phyloP scores from a whole-genome alignment of 2,888 invertebrate genomes.

The Plagiodera versicolora region DNA sequence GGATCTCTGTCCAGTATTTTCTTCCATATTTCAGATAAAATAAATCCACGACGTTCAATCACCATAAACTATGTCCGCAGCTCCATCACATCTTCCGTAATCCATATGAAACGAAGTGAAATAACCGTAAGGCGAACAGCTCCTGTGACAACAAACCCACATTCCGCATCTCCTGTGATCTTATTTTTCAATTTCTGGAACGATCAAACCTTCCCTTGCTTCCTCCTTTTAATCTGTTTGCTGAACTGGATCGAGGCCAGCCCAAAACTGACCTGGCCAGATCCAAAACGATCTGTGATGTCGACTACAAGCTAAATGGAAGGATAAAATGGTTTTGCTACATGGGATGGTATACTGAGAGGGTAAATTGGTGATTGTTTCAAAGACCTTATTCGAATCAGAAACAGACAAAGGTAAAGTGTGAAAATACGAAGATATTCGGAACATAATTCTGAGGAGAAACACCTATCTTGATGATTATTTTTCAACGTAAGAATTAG shows the following conservation, averaged over 20 bases:
- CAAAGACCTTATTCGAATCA: no score
- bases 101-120: neutral
- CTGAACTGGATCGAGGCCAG: neutral
- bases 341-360: no score
- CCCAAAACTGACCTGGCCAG: neutral
- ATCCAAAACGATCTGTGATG: neutral
- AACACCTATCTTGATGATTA: no score
- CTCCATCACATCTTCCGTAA: neutral
- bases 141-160: neutral
- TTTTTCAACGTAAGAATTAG: no score
- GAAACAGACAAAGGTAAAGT: no score
- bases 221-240: constrained; percentile 1
- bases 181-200: neutral
- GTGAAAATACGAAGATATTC: no score
- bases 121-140: neutral
- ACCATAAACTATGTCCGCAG: neutral
- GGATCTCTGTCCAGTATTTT: no score
- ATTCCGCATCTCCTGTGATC: neutral
- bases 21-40: no score
- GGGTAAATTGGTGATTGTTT: no score
- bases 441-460: no score
- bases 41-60: neutral
- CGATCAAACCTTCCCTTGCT: neutral
- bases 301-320: neutral
- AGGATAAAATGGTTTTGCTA: neutral